These are phyloP conservation scores for Ascidia mentula DNA, from an alignment of 23 tunicate genomes.

Conservation along the genomic window DNA sequence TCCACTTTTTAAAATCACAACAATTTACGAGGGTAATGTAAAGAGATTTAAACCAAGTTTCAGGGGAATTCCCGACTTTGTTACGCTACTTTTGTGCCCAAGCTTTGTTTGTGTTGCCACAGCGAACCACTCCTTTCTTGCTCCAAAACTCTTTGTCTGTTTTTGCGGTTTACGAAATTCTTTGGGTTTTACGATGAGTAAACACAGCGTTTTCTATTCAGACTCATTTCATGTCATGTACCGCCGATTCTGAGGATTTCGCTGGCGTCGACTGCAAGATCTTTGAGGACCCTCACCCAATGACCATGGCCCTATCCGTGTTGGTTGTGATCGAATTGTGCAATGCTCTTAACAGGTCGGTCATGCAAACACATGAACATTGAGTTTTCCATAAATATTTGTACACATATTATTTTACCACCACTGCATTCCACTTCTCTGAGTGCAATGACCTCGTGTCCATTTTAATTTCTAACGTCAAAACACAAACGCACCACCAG, in stretches of 20 bases:
- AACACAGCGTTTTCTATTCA: not conserved
- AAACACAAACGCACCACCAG: no score
- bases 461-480: no score
- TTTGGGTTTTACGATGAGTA: no score
- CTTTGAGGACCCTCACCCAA: conserved; percentile 99
- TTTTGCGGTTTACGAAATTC: not conserved
- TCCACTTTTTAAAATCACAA: no score
- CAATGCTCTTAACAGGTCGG: conserved; percentile 95
- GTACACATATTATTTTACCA: not conserved
- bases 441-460: no score
- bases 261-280: conserved; percentile 83
- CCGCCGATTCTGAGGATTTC: conserved; percentile 63
- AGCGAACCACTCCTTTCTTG: not conserved
- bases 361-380: not conserved
- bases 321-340: conserved; percentile 93
- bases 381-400: no score
- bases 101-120: not conserved
- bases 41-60: no score
- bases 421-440: no score
- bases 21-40: no score
- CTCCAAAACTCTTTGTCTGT: not conserved
- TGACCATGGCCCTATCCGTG: conserved; percentile 99
- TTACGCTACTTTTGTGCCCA: no score
- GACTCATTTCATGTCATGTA: conserved; percentile 97
- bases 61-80: no score